Percentiles rank a stretch among this genome's conserved stretches.
These are phyloP conservation scores for Tychaedon coryphoeus DNA, from an alignment of 2,113 vertebrate genomes.

Conservation along the genomic window DNA sequence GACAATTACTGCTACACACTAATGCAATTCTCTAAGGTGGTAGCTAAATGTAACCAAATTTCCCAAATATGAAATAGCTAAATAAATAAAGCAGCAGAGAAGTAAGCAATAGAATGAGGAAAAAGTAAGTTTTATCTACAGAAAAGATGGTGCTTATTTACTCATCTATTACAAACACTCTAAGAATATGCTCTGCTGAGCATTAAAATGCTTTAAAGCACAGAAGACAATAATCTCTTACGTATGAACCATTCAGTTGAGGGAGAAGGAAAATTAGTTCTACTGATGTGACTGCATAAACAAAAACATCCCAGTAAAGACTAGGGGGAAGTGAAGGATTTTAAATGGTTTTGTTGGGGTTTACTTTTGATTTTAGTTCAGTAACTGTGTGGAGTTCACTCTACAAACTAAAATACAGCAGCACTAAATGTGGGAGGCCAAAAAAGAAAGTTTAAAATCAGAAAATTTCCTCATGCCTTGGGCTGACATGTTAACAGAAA, in stretches of 20 bases:
- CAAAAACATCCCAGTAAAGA: background rate
- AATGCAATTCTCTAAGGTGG: background rate
- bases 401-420: background rate
- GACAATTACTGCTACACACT: background rate
- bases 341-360: background rate
- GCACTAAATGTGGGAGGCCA: background rate
- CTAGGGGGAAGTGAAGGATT: background rate
- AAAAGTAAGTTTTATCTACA: background rate
- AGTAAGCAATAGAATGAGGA: background rate
- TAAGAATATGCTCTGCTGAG: background rate
- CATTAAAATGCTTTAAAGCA: background rate
- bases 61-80: background rate
- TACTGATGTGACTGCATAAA: background rate
- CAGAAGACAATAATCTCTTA: background rate
- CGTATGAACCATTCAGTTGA: background rate
- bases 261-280: background rate
- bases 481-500: background rate
- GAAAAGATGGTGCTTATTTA: background rate
- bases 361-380: background rate
- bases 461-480: background rate
- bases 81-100: background rate
- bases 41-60: background rate
- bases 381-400: background rate
- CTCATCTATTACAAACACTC: background rate
- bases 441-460: background rate